Percentiles rank a stretch among this genome's conserved stretches.
Conservation (phyloP, 2,113 vertebrate genomes). For the Cettia cetti region DNA sequence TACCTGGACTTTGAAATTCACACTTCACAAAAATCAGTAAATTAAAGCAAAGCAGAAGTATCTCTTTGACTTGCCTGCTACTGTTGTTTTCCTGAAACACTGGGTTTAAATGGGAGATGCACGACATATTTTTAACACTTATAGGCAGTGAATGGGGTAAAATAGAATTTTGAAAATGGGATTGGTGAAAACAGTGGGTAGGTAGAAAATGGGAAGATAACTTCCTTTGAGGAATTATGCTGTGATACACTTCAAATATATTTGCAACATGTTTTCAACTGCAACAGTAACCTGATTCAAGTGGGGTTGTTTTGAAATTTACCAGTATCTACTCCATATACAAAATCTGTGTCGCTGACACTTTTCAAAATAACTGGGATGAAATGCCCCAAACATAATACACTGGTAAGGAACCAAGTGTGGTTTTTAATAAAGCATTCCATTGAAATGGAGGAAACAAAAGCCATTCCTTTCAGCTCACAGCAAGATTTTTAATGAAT, state of each 20-base stretch:
- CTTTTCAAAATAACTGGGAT: neutral
- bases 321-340: neutral
- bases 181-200: neutral
- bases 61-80: neutral
- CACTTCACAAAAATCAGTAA: neutral
- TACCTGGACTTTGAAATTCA: neutral
- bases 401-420: neutral
- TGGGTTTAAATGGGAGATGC: neutral
- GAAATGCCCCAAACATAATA: neutral
- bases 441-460: neutral
- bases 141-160: neutral
- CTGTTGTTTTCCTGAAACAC: neutral
- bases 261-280: neutral
- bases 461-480: neutral
- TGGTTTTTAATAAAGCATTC: neutral
- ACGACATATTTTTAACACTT: neutral
- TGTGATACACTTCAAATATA: neutral
- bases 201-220: neutral
- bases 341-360: neutral
- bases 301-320: neutral
- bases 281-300: neutral
- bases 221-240: neutral
- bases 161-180: neutral
- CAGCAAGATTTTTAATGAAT: neutral
- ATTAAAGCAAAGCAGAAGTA: neutral